Conservation (phyloP, 2,888 invertebrate genomes). For the Scelioninae gen. 2 region DNA sequence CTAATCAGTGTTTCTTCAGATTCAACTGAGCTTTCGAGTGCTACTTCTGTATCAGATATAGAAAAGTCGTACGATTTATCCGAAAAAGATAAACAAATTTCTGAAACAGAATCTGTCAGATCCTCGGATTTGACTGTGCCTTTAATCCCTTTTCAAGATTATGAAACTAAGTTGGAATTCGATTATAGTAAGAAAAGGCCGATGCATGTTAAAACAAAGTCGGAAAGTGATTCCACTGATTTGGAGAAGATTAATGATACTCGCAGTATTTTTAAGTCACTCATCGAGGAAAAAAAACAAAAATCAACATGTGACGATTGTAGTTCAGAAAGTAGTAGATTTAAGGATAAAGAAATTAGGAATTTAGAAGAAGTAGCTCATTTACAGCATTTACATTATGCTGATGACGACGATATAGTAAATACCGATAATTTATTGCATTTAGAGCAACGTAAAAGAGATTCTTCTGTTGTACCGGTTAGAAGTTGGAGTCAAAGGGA, state of each 20-base stretch:
- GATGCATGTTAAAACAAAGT: slow-evolving; percentile 51
- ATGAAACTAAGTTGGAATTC: slow-evolving; percentile 11
- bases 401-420: no score
- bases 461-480: slow-evolving; percentile 4
- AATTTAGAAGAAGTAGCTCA: slow-evolving; percentile 34
- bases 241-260: slow-evolving; percentile 55
- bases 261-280: slow-evolving; percentile 53
- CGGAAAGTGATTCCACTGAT: slow-evolving; percentile 57
- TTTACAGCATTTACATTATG: no score
- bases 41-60: slow-evolving; percentile 15
- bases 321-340: slow-evolving; percentile 8
- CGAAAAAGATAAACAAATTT: slow-evolving; percentile 25
- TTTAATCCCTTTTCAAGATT: slow-evolving; percentile 33
- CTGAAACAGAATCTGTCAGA: slow-evolving; percentile 48
- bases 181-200: slow-evolving; percentile 33
- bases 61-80: slow-evolving; percentile 22
- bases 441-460: slow-evolving; percentile 6
- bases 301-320: slow-evolving; percentile 37
- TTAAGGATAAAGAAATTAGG: slow-evolving; percentile 8
- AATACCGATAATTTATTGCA: no score
- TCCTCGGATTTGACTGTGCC: slow-evolving; percentile 39
- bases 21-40: slow-evolving; percentile 26
- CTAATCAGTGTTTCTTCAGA: slow-evolving; percentile 49
- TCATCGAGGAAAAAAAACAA: slow-evolving; percentile 48
- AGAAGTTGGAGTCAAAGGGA: slow-evolving; percentile 40